These are phyloP conservation scores for Micropterix aruncella DNA, from an alignment of 2,888 invertebrate species.

Conservation along the genomic window DNA sequence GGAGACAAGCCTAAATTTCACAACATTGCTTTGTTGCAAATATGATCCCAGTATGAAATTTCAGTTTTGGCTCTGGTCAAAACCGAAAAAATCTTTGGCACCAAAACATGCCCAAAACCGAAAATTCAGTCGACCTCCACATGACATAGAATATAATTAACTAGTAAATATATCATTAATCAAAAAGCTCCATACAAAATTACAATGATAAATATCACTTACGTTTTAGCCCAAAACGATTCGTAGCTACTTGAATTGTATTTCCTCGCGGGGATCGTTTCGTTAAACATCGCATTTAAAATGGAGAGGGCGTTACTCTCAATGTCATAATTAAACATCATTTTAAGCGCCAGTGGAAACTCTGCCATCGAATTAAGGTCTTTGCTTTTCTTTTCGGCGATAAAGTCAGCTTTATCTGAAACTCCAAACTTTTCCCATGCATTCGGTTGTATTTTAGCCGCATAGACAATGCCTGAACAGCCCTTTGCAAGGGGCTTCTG, in stretches of 20 bases:
- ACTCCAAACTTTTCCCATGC: constrained; percentile 6
- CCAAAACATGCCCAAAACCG: too few relatives aligned
- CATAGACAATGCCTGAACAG: constrained; percentile 68
- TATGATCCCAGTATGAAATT: too few relatives aligned
- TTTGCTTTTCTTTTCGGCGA: constrained; percentile 12
- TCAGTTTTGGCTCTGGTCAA: too few relatives aligned
- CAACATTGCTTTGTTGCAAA: too few relatives aligned
- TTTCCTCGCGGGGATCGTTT: constrained; percentile 60
- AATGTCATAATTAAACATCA: constrained; percentile 86
- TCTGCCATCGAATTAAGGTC: constrained; percentile 11
- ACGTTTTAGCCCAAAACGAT: neutral
- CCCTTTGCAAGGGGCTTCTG: constrained; percentile 58
- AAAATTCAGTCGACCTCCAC: too few relatives aligned
- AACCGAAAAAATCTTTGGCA: too few relatives aligned
- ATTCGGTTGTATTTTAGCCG: constrained; percentile 37
- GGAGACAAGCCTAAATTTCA: too few relatives aligned
- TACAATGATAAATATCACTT: too few relatives aligned
- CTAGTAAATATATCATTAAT: too few relatives aligned
- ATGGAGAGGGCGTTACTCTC: constrained; percentile 69
- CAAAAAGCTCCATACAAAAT: too few relatives aligned
- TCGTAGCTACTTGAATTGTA: constrained; percentile 19
- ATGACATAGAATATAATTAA: too few relatives aligned
- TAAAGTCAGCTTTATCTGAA: constrained; percentile 5
- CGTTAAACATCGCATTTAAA: constrained; percentile 64
- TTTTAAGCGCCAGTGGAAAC: constrained; percentile 68